These are phyloP conservation scores for Dryobota labecula DNA, from an alignment of 2,888 invertebrate species.

Conservation along the genomic window DNA sequence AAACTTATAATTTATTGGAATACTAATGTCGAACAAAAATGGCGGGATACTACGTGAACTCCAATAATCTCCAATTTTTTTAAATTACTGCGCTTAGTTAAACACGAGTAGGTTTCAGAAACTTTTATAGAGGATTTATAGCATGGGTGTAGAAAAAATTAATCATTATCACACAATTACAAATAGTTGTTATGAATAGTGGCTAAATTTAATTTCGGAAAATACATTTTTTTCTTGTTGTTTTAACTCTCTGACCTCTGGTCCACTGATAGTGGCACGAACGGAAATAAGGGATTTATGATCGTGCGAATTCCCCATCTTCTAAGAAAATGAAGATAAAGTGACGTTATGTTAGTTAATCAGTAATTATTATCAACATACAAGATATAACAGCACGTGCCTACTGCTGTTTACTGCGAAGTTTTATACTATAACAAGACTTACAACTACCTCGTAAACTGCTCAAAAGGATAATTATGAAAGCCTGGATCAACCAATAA, in stretches of 20 bases:
- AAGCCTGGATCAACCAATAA: not conserved
- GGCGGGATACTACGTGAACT: too few relatives aligned
- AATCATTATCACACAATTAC: not conserved
- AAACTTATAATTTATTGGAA: too few relatives aligned
- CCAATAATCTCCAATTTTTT: too few relatives aligned
- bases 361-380: not conserved
- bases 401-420: not conserved
- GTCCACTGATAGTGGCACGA: not conserved
- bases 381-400: not conserved
- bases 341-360: not conserved
- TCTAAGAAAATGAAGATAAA: conserved; percentile 11
- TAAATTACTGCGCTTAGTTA: too few relatives aligned
- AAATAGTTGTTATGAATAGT: too few relatives aligned
- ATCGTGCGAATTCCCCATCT: conserved; percentile 30
- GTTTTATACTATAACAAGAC: not conserved
- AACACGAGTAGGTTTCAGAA: too few relatives aligned
- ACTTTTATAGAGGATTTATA: too few relatives aligned
- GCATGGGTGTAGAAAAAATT: too few relatives aligned
- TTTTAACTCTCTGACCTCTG: conserved; percentile 23
- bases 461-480: not conserved
- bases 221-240: conserved; percentile 12
- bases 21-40: too few relatives aligned
- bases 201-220: not conserved
- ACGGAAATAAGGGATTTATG: not conserved
- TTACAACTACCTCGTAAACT: not conserved